These are phyloP conservation scores for Pogonognathellus flavescens DNA, from an alignment of 1,140 invertebrate genomes.

Conservation along the genomic window DNA sequence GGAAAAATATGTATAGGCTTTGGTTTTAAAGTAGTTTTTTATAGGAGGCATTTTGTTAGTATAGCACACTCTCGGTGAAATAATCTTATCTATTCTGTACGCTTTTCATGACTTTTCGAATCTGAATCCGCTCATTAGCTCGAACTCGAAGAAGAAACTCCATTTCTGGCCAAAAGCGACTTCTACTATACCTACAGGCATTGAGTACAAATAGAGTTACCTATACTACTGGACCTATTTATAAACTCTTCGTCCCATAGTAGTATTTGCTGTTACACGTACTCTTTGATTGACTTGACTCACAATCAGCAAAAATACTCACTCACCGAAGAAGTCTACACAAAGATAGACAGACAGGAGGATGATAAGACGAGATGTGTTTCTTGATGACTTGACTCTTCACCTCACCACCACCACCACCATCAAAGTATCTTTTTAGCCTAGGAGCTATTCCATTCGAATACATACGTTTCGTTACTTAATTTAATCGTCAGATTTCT, in stretches of 20 bases:
- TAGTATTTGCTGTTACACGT: background rate
- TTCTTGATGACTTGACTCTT: background rate
- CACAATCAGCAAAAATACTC: constrained; percentile 35
- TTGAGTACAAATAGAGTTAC: background rate
- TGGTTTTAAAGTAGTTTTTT: constrained; percentile 29
- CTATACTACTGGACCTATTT: background rate
- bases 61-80: background rate
- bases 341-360: constrained; percentile 4
- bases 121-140: constrained; percentile 33
- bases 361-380: background rate
- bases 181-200: background rate
- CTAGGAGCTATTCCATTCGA: background rate
- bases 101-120: constrained; percentile 29
- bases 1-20: background rate
- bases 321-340: background rate
- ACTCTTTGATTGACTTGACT: constrained; percentile 26
- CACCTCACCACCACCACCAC: too few relatives aligned
- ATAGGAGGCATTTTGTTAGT: background rate
- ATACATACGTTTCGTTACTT: background rate
- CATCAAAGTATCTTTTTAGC: background rate
- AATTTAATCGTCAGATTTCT: constrained; percentile 39
- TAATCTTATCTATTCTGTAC: constrained; percentile 6
- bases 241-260: background rate
- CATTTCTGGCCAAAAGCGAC: background rate
- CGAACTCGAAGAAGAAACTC: background rate